A percentile compares a stretch with the other conserved stretches of the same genome.
phyloP scores from a whole-genome alignment of 2,113 vertebrate species.

The Silurus meridionalis region DNA sequence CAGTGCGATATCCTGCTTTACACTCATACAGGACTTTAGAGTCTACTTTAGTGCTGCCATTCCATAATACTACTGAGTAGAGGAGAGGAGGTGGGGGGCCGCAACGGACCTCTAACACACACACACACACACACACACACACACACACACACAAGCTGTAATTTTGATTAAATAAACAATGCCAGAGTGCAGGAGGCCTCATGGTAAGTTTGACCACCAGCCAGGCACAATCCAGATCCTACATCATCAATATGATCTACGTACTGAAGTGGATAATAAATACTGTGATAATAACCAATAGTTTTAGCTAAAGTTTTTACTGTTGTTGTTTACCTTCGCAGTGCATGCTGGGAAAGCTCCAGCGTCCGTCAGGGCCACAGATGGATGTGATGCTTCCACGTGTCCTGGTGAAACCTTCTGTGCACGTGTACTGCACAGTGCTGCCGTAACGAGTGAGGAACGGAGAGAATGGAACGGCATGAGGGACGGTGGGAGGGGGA shows the following conservation, averaged over 20 bases:
- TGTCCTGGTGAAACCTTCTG: constrained; percentile 65
- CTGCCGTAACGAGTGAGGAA: constrained; percentile 64
- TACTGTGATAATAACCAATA: not conserved
- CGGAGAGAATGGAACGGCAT: constrained; percentile 42
- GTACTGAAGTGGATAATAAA: not conserved
- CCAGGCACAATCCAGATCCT: not conserved
- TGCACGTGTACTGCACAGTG: constrained; percentile 63
- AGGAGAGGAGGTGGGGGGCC: constrained; percentile 66
- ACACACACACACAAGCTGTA: constrained; percentile 31
- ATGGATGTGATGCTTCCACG: constrained; percentile 62
- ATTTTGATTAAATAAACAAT: not conserved
- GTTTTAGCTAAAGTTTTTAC: not conserved
- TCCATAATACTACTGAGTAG: constrained; percentile 71
- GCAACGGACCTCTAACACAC: constrained; percentile 69
- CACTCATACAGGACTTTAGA: constrained; percentile 74
- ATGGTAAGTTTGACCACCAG: not conserved
- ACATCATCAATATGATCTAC: not conserved
- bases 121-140: constrained; percentile 34
- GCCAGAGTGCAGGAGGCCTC: not conserved
- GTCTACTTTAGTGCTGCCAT: constrained; percentile 63
- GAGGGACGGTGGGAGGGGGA: constrained; percentile 47
- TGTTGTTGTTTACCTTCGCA: constrained; percentile 73
- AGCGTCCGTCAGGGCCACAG: constrained; percentile 69
- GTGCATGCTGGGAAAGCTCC: constrained; percentile 62
- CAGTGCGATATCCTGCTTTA: constrained; percentile 70